Evolutionary conservation across 2,113 vertebrate species (phyloP).

Genomic region (Hypocryptadius cinnamomeus): DNA sequence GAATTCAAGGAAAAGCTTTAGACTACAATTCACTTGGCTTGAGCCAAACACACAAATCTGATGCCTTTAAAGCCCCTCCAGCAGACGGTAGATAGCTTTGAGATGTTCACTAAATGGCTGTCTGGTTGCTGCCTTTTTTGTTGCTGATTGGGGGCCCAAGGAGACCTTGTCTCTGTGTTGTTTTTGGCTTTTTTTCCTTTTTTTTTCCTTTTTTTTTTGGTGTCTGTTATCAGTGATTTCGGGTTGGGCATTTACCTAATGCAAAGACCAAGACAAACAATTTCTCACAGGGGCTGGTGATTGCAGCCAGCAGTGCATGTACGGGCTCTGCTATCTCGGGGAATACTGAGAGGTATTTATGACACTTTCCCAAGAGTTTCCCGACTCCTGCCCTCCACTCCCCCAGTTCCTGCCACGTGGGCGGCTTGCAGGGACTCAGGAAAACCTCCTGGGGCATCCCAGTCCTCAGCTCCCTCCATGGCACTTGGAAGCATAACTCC

Average conservation of each 20-base stretch:
- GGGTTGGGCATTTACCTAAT: conserved; percentile 40
- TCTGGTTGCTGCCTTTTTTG: conserved; percentile 47
- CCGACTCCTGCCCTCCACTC: not conserved
- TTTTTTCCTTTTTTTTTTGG: not conserved
- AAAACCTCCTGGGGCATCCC: not conserved
- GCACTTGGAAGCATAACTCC: not conserved
- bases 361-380: conserved; percentile 53
- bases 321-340: conserved; percentile 24
- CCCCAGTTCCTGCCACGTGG: not conserved
- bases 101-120: conserved; percentile 60
- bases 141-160: conserved; percentile 36
- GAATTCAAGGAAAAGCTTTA: conserved; percentile 65
- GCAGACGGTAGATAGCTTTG: conserved; percentile 58
- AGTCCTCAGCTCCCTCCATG: not conserved
- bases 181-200: not conserved
- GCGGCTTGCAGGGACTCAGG: not conserved
- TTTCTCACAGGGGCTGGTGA: not conserved
- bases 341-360: conserved; percentile 54
- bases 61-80: conserved; percentile 58
- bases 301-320: not conserved
- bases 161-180: conserved; percentile 48
- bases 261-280: conserved; percentile 52
- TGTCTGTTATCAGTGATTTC: conserved; percentile 51
- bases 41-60: conserved; percentile 56
- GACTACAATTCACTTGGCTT: conserved; percentile 58